Percentiles rank a stretch among this genome's conserved stretches.
These are phyloP conservation scores for Erpobdella octoculata DNA, from an alignment of 2,888 invertebrate species.

Conservation along the genomic window DNA sequence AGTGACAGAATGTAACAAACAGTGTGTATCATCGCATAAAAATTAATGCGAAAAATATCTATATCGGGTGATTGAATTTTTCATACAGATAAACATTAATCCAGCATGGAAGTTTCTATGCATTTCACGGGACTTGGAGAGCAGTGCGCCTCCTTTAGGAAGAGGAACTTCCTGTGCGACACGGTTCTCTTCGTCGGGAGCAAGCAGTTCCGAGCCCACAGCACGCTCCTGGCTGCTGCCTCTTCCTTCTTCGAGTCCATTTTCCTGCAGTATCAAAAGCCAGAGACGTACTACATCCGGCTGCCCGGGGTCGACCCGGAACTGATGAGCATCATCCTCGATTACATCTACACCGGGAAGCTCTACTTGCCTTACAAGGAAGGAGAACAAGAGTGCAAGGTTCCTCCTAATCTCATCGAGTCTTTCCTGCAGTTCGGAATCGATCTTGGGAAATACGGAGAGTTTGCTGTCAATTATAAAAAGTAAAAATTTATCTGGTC, in stretches of 20 bases:
- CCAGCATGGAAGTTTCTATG: slow-evolving; percentile 20
- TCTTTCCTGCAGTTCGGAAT: slow-evolving; percentile 21
- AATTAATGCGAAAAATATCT: no score
- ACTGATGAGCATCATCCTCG: slow-evolving; percentile 19
- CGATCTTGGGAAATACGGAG: slow-evolving; percentile 18
- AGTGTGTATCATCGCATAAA: no score
- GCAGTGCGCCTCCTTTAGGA: slow-evolving; percentile 14
- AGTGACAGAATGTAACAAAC: no score
- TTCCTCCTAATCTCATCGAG: slow-evolving; percentile 21
- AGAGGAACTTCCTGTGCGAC: slow-evolving; percentile 29
- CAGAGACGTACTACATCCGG: slow-evolving; percentile 24
- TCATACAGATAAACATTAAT: no score
- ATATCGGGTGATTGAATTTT: no score
- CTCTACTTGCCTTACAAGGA: slow-evolving; percentile 26
- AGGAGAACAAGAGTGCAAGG: slow-evolving; percentile 14
- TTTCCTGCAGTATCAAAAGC: slow-evolving; percentile 11
- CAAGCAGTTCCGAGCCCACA: slow-evolving; percentile 29
- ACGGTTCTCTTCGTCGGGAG: slow-evolving; percentile 30
- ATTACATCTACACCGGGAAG: slow-evolving; percentile 31
- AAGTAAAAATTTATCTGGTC: not conserved
- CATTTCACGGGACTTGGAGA: slow-evolving; percentile 4
- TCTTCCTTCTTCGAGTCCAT: slow-evolving; percentile 27
- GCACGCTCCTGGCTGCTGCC: slow-evolving; percentile 29
- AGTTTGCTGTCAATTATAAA: slow-evolving; percentile 22
- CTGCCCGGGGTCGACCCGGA: slow-evolving; percentile 26